phyloP scores from a whole-genome alignment of 2,888 invertebrate species.

The Actias luna region DNA sequence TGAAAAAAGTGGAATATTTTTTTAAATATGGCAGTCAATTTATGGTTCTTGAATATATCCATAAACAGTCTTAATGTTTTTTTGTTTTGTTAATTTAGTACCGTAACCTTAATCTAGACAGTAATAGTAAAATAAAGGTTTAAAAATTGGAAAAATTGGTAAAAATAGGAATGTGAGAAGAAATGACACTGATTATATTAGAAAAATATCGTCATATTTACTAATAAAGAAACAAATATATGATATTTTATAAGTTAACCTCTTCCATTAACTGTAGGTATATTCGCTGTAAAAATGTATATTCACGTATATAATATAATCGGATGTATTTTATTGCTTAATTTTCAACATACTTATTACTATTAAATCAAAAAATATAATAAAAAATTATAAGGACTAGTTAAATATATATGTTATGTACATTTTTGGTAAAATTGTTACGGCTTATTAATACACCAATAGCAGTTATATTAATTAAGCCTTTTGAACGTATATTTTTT shows the following conservation, averaged over 20 bases:
- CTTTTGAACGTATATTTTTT: background rate
- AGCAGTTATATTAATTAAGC: conserved; percentile 2
- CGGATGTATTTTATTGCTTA: conserved; percentile 23
- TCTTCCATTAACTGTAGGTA: no score
- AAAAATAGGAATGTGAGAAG: conserved; percentile 10
- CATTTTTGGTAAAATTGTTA: conserved; percentile 59
- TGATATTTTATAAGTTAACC: no score
- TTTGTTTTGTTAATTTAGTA: conserved; percentile 4
- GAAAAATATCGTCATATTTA: background rate
- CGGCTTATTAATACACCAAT: conserved; percentile 23
- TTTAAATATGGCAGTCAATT: conserved; percentile 14
- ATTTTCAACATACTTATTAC: conserved; percentile 25
- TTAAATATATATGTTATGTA: conserved; percentile 56
- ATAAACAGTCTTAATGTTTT: conserved; percentile 12
- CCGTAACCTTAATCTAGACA: background rate
- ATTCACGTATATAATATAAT: background rate
- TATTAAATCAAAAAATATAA: conserved; percentile 29
- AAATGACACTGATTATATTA: background rate
- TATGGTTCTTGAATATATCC: conserved; percentile 14
- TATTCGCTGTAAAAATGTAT: background rate
- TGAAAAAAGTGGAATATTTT: background rate
- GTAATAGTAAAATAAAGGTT: conserved; percentile 1
- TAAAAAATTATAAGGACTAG: conserved; percentile 49
- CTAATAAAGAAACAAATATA: background rate
- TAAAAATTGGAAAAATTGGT: background rate